Base-by-base conservation (phyloP, 2,797 vertebrate species). In the Pyrocephalus nanus region DNA sequence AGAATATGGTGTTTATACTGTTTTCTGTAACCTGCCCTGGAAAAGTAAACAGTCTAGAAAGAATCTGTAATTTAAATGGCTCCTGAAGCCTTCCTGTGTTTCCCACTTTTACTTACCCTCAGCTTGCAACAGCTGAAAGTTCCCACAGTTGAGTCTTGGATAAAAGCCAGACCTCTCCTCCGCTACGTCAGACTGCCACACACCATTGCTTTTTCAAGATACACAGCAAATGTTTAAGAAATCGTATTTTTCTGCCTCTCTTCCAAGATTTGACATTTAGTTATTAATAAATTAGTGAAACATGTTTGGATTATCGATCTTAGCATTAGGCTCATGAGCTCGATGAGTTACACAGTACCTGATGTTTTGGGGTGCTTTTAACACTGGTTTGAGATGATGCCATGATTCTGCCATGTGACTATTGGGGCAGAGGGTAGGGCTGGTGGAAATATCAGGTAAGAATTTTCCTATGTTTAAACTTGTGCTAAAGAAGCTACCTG, bases 401-500 rank as follows among this genome's bases (percentile, higher is more conserved):
- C 88, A 26, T 51, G 81, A 36, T 94, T 93, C 57, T 95, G 65
- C 91, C 77, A 12, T 34, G 79, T 3, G 5, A 16, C 72, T 77
- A 2, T 50, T 60, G 57, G 76, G 84, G 69, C 71, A 92, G 48
- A 93, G 94, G 70, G 57, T 92, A 81, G 89, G 92, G 88, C 83
- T 96, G 84, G 81, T 96, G 93, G 92, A 90, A 95, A 80, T 81
- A 71, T 0, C 89, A 94, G 96, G 90, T 93, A 94, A 97, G 96
- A 95, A 76, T 60, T 79, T 93, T 95, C 55, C 21, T 54, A 0
- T 65, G 23, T 85, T 94, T 76, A 74, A 96, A 96, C 34, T 88
- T 95, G 78, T 48, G 72, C 90, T 74, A 10, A 86, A 96, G 93
- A 95, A 92, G 97, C 97, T 98, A 97, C 97, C 97, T 94, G 98